Evolutionary conservation across 1,140 invertebrate species (phyloP).

Genomic region (Liolophura sinensis): DNA sequence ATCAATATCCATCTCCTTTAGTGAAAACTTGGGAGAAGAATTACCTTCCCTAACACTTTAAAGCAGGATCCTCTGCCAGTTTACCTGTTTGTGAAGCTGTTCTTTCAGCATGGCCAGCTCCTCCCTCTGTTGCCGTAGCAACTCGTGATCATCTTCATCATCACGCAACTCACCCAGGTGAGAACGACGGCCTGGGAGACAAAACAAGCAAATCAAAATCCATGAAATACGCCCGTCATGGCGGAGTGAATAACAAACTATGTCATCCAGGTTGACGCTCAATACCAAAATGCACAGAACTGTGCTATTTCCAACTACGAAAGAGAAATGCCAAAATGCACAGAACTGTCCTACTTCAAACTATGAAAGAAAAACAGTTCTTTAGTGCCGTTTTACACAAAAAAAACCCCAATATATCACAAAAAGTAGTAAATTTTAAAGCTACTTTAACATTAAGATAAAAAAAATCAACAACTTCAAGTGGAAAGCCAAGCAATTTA

Average conservation of each 20-base stretch:
- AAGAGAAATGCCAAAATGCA: constrained; percentile 1
- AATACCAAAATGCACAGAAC: not conserved
- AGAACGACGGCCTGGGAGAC: constrained; percentile 29
- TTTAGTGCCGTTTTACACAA: no score
- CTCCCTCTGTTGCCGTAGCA: constrained; percentile 41
- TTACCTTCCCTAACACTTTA: no score
- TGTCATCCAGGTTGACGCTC: not conserved
- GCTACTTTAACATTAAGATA: no score
- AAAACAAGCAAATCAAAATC: not conserved
- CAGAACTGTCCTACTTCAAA: not conserved
- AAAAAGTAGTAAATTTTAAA: no score
- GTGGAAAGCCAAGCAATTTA: no score
- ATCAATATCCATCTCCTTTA: no score
- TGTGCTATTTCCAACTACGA: not conserved
- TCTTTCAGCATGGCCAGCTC: constrained; percentile 45
- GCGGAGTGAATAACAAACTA: constrained; percentile 6
- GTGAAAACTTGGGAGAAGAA: no score
- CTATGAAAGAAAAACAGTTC: no score
- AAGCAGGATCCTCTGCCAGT: not conserved
- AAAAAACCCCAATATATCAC: no score
- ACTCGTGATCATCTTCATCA: constrained; percentile 42
- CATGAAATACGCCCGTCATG: constrained; percentile 1
- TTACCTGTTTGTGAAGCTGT: constrained; percentile 42
- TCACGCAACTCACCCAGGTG: constrained; percentile 47
- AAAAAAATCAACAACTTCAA: no score